Percentiles rank a stretch among this genome's conserved stretches.
Evolutionary conservation across 2,888 invertebrate genomes (phyloP).

Genomic region (Noctua janthe): DNA sequence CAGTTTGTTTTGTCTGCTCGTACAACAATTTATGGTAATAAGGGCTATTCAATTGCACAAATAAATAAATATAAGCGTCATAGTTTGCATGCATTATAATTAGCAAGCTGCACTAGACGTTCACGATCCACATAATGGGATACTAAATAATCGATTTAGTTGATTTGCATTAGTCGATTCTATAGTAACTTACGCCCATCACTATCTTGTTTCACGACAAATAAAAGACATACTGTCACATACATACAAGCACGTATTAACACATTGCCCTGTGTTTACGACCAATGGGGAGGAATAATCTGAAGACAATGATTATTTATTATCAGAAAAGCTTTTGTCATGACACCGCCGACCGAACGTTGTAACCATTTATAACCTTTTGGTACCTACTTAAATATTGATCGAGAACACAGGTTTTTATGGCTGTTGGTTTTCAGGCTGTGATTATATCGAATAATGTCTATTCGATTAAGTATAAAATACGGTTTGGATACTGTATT

Average conservation of each 20-base stretch:
- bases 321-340: constrained; percentile 79
- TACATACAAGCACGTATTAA: constrained; percentile 80
- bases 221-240: constrained; percentile 73
- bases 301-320: constrained; percentile 85
- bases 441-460: constrained; percentile 30
- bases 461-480: constrained; percentile 4
- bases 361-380: constrained; percentile 78
- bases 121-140: constrained; percentile 46
- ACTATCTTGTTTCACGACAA: constrained; percentile 62
- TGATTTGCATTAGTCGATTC: constrained; percentile 67
- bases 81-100: constrained; percentile 35
- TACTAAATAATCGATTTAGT: constrained; percentile 58
- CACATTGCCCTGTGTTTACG: constrained; percentile 83
- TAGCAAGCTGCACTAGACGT: constrained; percentile 26
- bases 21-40: not conserved
- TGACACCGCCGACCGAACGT: constrained; percentile 73
- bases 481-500: not conserved
- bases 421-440: constrained; percentile 68
- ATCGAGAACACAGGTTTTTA: constrained; percentile 67
- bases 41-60: not conserved
- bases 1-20: not conserved
- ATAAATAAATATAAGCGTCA: not conserved
- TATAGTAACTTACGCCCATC: constrained; percentile 60
- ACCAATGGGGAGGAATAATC: constrained; percentile 81
- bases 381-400: constrained; percentile 71